These are phyloP conservation scores for Typhlichthys subterraneus DNA, from an alignment of 2,797 vertebrate species.

Conservation along the genomic window DNA sequence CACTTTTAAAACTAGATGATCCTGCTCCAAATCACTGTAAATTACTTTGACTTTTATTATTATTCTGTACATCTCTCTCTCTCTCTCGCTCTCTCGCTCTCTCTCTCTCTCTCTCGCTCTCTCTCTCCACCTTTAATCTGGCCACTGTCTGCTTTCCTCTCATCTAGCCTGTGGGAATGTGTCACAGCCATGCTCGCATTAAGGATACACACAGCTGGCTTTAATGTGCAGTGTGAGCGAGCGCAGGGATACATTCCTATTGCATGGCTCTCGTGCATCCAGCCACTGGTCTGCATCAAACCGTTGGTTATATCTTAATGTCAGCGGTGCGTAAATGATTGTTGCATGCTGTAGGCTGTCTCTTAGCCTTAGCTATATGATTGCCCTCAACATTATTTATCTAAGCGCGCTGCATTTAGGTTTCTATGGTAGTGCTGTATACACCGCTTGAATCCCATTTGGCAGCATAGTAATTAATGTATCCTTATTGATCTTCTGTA, in stretches of 20 bases:
- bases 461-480: slow-evolving; percentile 72
- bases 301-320: slow-evolving; percentile 41
- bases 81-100: not conserved
- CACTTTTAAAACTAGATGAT: not conserved
- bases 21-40: no score
- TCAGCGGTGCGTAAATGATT: slow-evolving; percentile 45
- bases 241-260: not conserved
- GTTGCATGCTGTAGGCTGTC: slow-evolving; percentile 13
- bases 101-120: not conserved
- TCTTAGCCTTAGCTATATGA: not conserved
- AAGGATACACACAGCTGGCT: slow-evolving; percentile 46
- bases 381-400: slow-evolving; percentile 39
- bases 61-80: slow-evolving; percentile 23
- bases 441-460: slow-evolving; percentile 52
- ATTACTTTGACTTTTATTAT: slow-evolving; percentile 10
- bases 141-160: not conserved
- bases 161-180: slow-evolving; percentile 30
- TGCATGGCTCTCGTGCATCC: slow-evolving; percentile 21
- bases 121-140: not conserved
- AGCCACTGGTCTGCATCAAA: slow-evolving; percentile 48
- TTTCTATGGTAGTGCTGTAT: slow-evolving; percentile 59
- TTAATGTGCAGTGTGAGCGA: slow-evolving; percentile 2
- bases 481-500: slow-evolving; percentile 75
- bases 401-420: slow-evolving; percentile 34
- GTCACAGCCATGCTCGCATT: slow-evolving; percentile 36